phyloP scores from a whole-genome alignment of 2,113 vertebrate species.

The Syrrhaptes paradoxus region DNA sequence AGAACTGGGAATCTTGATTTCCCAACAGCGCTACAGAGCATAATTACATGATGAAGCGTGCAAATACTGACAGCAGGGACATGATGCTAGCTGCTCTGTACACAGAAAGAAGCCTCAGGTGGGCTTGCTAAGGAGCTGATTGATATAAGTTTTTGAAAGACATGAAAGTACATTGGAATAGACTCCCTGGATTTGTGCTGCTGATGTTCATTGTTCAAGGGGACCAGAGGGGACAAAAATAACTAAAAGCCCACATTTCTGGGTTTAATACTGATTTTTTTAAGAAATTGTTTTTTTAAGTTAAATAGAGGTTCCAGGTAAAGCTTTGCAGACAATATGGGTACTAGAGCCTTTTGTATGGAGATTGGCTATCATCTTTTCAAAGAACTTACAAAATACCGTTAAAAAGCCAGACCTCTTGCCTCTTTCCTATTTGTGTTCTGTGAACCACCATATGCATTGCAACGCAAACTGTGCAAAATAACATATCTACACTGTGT shows the following conservation, averaged over 20 bases:
- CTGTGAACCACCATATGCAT: background rate
- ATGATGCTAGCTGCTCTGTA: background rate
- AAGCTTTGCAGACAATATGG: background rate
- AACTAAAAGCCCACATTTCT: background rate
- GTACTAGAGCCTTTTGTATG: background rate
- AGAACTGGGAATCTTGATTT: background rate
- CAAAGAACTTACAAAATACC: background rate
- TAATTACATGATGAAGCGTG: background rate
- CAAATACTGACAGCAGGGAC: background rate
- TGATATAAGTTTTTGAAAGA: background rate
- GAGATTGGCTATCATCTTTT: background rate
- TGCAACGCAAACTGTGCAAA: background rate
- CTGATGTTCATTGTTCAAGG: background rate
- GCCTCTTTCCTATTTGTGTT: background rate
- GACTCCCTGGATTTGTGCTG: background rate
- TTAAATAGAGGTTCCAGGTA: background rate
- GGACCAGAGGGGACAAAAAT: background rate
- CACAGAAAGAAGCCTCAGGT: background rate
- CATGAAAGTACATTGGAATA: background rate
- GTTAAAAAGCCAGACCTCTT: background rate
- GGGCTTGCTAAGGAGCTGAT: background rate
- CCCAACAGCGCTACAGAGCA: background rate
- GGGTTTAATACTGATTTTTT: background rate
- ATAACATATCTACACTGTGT: background rate
- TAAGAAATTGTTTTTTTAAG: background rate